A percentile compares a stretch with the other conserved stretches of the same genome.
These are phyloP conservation scores for Scomberomorus guttatus DNA, from an alignment of 2,797 vertebrate genomes.

Conservation along the genomic window DNA sequence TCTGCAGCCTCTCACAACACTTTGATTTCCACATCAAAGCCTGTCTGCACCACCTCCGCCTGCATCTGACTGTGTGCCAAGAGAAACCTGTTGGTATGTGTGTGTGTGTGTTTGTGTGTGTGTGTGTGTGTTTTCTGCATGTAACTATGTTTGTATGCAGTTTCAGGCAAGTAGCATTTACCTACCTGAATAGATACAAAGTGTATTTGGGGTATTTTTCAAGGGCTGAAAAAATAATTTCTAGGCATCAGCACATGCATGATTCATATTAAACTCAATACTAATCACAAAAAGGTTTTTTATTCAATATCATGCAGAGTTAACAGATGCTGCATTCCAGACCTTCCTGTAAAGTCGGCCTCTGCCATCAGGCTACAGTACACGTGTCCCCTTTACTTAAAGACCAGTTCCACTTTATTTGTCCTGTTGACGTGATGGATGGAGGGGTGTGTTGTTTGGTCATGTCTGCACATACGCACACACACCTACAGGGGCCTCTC, in stretches of 20 bases:
- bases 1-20: conserved; percentile 36
- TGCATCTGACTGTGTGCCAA: conserved; percentile 48
- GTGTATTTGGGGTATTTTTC: conserved; percentile 2
- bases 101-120: not conserved
- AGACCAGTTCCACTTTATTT: conserved; percentile 60
- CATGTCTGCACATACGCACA: conserved; percentile 50
- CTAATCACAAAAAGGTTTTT: not conserved
- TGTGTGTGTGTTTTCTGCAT: conserved; percentile 8
- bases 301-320: conserved; percentile 1
- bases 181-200: not conserved
- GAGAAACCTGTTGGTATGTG: conserved; percentile 29
- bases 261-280: conserved; percentile 32
- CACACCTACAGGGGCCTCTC: conserved; percentile 25
- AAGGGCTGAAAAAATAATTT: not conserved
- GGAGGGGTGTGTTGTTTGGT: conserved; percentile 62
- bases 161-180: not conserved
- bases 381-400: conserved; percentile 29
- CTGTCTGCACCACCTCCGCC: conserved; percentile 40
- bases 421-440: conserved; percentile 62
- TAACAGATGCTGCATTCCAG: conserved; percentile 28
- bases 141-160: conserved; percentile 1
- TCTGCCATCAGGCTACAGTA: not conserved
- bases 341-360: conserved; percentile 5
- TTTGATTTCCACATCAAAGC: conserved; percentile 68
- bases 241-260: conserved; percentile 2